Evolutionary conservation across 2,113 vertebrate species (phyloP), one percentile per base, ranked within the genome.

Genomic region (Seriola aureovittata): DNA sequence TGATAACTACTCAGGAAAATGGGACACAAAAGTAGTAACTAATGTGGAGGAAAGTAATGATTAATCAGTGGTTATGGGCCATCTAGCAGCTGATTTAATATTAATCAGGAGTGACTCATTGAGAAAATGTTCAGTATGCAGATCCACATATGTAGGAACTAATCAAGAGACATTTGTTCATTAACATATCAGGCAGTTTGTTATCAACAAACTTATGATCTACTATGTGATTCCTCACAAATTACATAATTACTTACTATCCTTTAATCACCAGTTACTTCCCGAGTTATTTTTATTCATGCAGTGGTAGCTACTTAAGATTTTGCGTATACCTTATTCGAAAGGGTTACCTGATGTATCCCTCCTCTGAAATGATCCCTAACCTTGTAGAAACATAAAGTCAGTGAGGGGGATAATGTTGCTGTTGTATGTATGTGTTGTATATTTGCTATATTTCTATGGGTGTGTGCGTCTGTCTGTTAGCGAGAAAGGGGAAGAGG

Each of bases 61-160:
- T 75, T 59, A 29, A 36, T 66, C 32, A 29, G 12, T 50, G 32
- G 59, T 52, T 52, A 44, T 58, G 69, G 63, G 25, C 68, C 62
- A 64, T 80, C 77, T 69, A 84, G 63, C 77, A 25, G 48, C 62
- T 67, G 46, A 75, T 86, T 78, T 52, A 11, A 4, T 76, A 59
- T 71, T 57, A 71, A 87, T 76, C 70, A 34, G 25, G 19, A 14
- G 36, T 38, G 50, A 59, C 55, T 44, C 29, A 74, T 74, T 73
- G 62, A 66, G 11, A 76, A 80, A 73, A 54, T 60, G 44, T 23
- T 71, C 40, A 36, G 52, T 32, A 40, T 68, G 58, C 44, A 36
- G 72, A 65, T 40, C 69, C 55, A 54, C 40, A 57, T 62, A 25
- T 77, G 68, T 64, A 59, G 64, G 77, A 72, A 65, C 19, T 36